Evolutionary conservation across 92 coral and sea anemone species (phyloP).

Genomic region (Micromussa lordhowensis): DNA sequence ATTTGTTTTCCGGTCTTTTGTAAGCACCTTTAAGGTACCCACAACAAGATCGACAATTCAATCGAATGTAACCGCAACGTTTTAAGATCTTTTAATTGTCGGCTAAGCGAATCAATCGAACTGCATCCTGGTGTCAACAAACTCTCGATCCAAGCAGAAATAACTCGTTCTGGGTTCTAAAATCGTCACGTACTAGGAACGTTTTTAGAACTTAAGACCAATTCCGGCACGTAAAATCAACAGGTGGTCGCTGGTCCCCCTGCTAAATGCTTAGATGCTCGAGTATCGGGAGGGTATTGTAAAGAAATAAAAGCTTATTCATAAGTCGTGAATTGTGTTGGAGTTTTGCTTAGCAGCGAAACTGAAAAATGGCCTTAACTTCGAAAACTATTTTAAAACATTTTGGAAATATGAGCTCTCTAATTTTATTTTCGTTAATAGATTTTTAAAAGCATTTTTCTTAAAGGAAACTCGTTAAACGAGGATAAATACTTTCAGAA

Average conservation of each 20-base stretch:
- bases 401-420: constrained; percentile 22
- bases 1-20: constrained; percentile 39
- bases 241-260: not conserved
- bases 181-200: constrained; percentile 11
- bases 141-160: not conserved
- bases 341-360: not conserved
- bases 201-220: not conserved
- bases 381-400: not conserved
- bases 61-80: constrained; percentile 21
- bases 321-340: not conserved
- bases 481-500: not conserved
- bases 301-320: not conserved
- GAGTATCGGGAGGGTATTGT: not conserved
- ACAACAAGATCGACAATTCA: not conserved
- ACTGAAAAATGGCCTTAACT: not conserved
- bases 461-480: not conserved
- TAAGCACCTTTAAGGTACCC: not conserved
- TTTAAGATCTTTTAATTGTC: constrained; percentile 9
- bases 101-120: not conserved
- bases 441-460: constrained; percentile 26
- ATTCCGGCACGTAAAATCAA: not conserved
- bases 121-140: not conserved
- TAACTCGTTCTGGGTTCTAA: not conserved
- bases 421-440: constrained; percentile 34
- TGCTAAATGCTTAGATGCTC: not conserved